Evolutionary conservation across 2,888 invertebrate genomes (phyloP).

Genomic region (Leptarthrus brevirostris): DNA sequence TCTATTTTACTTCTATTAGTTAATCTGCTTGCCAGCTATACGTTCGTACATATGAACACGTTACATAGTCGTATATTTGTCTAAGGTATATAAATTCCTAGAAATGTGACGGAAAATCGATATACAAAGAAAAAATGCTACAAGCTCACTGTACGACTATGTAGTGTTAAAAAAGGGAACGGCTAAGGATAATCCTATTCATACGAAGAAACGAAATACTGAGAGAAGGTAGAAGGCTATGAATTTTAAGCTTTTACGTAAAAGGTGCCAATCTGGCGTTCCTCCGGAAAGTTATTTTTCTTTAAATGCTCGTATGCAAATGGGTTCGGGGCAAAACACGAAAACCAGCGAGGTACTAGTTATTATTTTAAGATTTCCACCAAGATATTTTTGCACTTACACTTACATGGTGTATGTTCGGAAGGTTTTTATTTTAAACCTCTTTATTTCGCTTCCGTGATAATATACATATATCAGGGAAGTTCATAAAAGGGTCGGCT

Average conservation of each 20-base stretch:
- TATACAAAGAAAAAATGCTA: conserved; percentile 7
- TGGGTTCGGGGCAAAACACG: not conserved
- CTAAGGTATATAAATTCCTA: conserved; percentile 29
- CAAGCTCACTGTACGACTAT: not conserved
- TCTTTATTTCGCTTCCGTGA: not conserved
- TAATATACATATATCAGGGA: too few species aligned
- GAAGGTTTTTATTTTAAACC: conserved; percentile 17
- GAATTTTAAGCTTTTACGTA: conserved; percentile 30
- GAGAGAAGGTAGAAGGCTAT: conserved; percentile 19
- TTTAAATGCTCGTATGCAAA: conserved; percentile 14
- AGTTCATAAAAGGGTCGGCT: too few species aligned
- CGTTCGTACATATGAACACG: not conserved
- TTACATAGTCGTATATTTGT: not conserved
- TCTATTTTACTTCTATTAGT: not conserved
- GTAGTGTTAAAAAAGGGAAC: not conserved
- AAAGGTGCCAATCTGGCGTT: conserved; percentile 36
- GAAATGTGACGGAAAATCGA: conserved; percentile 38
- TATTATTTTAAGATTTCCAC: conserved; percentile 23
- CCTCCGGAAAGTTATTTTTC: conserved; percentile 9
- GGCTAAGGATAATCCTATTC: conserved; percentile 6
- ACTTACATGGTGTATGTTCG: conserved; percentile 14
- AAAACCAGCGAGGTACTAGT: not conserved
- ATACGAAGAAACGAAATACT: not conserved
- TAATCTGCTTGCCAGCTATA: conserved; percentile 26
- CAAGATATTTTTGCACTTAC: conserved; percentile 3